Evolutionary conservation across 1,140 invertebrate species (phyloP).

Genomic region (Brachionus sp.): DNA sequence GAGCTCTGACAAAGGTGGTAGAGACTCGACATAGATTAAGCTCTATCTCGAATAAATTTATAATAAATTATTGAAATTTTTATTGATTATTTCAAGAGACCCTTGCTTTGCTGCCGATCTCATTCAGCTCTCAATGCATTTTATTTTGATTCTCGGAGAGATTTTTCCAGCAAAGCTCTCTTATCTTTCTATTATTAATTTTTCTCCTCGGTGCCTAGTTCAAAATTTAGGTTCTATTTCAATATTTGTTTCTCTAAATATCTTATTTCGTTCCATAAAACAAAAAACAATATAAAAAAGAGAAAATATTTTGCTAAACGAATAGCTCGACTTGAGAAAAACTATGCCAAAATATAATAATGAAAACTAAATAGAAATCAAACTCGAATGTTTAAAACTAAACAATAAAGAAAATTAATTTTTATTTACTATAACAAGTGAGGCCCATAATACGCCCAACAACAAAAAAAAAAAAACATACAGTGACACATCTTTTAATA

Average conservation of each 20-base stretch:
- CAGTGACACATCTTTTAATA: too few species aligned
- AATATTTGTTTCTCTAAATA: background rate
- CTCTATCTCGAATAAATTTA: background rate
- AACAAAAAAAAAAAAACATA: background rate
- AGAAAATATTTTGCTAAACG: background rate
- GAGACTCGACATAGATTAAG: background rate
- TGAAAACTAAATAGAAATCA: background rate
- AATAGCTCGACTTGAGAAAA: background rate
- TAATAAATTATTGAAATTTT: constrained; percentile 1
- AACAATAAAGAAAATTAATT: background rate
- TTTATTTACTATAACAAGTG: background rate
- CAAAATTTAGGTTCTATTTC: background rate
- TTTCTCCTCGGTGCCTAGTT: background rate
- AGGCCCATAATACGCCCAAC: background rate
- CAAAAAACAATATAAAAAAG: background rate
- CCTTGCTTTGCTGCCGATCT: background rate
- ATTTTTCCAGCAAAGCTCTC: background rate
- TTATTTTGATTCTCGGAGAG: background rate
- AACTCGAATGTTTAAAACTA: background rate
- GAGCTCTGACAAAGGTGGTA: background rate
- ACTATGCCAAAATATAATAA: background rate
- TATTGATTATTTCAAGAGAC: constrained; percentile 4
- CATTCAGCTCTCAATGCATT: background rate
- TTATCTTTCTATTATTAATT: background rate
- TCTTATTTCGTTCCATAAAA: background rate